Percentiles rank a stretch among this genome's conserved stretches.
These are phyloP conservation scores for Incurvaria masculella DNA, from an alignment of 2,888 invertebrate genomes.

Conservation along the genomic window DNA sequence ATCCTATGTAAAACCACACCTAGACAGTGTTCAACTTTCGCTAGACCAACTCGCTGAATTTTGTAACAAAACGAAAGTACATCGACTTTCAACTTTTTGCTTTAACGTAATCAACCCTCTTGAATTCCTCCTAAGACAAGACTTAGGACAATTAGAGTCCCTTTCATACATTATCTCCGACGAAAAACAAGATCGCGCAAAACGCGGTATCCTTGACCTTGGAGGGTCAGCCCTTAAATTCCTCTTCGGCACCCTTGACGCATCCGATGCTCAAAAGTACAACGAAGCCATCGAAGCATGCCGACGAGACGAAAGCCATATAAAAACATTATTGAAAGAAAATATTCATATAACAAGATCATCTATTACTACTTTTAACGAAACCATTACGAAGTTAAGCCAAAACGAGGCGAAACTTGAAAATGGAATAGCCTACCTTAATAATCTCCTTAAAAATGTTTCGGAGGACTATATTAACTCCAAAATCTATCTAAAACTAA, in stretches of 20 bases:
- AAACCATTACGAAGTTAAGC: neutral
- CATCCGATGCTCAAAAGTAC: neutral
- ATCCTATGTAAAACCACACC: too few species aligned
- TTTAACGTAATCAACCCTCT: too few species aligned
- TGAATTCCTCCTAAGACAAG: too few species aligned
- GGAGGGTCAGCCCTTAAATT: neutral
- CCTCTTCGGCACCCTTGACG: neutral
- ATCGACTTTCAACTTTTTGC: too few species aligned
- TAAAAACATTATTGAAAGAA: neutral
- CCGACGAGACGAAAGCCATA: neutral
- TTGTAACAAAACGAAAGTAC: too few species aligned
- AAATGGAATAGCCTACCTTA: neutral
- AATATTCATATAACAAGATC: neutral
- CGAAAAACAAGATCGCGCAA: neutral
- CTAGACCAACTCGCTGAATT: too few species aligned
- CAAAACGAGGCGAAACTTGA: neutral
- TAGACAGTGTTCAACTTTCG: too few species aligned
- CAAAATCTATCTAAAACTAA: neutral
- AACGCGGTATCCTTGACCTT: neutral
- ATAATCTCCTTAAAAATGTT: too few species aligned
- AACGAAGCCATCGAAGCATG: neutral
- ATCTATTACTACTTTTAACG: neutral
- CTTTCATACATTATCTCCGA: neutral
- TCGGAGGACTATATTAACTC: neutral
- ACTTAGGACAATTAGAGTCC: too few species aligned